A percentile compares a stretch with the other conserved stretches of the same genome.
These are phyloP conservation scores for Eudasyphora cyanicolor DNA, from an alignment of 2,888 invertebrate genomes.

Conservation along the genomic window DNA sequence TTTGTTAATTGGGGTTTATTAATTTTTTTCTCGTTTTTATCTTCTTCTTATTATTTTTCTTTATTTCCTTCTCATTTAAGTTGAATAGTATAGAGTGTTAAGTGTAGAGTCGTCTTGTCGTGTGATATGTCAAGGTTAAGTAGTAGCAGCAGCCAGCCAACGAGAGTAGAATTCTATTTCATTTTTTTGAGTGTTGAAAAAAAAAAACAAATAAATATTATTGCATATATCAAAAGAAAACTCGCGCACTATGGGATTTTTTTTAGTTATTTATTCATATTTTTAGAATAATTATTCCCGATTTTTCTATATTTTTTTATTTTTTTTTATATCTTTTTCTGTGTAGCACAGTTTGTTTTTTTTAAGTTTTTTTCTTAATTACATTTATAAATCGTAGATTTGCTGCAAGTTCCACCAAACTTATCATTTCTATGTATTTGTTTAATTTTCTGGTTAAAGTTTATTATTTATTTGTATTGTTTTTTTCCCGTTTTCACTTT, in stretches of 20 bases:
- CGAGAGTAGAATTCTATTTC: conserved; percentile 57
- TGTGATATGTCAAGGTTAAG: conserved; percentile 75
- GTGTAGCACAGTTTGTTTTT: not conserved
- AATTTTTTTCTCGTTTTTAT: not conserved
- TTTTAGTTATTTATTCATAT: conserved; percentile 8
- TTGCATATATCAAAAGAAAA: conserved; percentile 39
- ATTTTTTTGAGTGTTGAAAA: too few relatives aligned
- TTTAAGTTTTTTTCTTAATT: not conserved
- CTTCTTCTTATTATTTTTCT: conserved; percentile 33
- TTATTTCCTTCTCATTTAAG: conserved; percentile 21
- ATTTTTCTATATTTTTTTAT: too few relatives aligned
- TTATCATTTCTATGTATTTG: conserved; percentile 27
- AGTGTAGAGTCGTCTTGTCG: conserved; percentile 67
- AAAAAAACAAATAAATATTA: conserved; percentile 21
- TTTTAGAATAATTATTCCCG: too few relatives aligned
- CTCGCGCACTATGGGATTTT: conserved; percentile 38
- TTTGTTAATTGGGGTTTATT: not conserved
- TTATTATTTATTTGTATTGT: not conserved
- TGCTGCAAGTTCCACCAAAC: not conserved
- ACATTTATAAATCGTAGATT: not conserved
- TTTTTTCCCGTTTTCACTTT: conserved; percentile 9
- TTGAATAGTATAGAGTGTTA: conserved; percentile 56
- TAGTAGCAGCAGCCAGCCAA: conserved; percentile 61
- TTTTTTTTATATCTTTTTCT: not conserved
- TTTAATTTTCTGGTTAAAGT: not conserved